Evolutionary conservation across 2,113 vertebrate genomes (phyloP).

Genomic region (Connochaetes taurinus): DNA sequence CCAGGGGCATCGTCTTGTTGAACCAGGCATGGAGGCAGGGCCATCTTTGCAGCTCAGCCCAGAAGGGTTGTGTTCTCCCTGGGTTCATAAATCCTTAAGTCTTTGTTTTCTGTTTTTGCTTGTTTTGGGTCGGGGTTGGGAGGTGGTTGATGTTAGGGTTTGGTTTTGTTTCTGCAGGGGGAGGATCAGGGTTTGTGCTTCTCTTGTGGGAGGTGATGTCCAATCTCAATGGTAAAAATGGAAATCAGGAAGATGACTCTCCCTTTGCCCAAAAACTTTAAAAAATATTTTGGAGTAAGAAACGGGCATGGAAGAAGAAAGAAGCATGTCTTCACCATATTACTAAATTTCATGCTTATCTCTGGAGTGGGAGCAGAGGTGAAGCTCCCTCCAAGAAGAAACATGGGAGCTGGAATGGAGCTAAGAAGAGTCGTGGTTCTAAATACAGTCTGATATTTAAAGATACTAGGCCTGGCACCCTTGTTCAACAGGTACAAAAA

Average conservation of each 20-base stretch:
- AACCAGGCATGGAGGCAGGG: constrained; percentile 72
- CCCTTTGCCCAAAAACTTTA: not conserved
- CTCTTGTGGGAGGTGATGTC: constrained; percentile 40
- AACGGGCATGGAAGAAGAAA: constrained; percentile 55
- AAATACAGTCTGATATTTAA: constrained; percentile 36
- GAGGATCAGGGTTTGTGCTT: not conserved
- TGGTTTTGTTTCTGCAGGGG: constrained; percentile 11
- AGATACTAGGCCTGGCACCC: not conserved
- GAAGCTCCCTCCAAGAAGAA: constrained; percentile 62
- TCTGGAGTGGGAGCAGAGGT: constrained; percentile 39
- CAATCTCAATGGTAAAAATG: constrained; percentile 35
- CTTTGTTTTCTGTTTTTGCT: constrained; percentile 63
- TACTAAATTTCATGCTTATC: constrained; percentile 44
- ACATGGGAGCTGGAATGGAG: constrained; percentile 47
- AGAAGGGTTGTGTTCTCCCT: constrained; percentile 55
- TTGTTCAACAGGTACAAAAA: constrained; percentile 47
- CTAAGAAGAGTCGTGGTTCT: constrained; percentile 36
- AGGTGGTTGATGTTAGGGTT: constrained; percentile 12
- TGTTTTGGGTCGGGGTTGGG: not conserved
- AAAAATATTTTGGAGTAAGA: constrained; percentile 50
- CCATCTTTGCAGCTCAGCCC: constrained; percentile 68
- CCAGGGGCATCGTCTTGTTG: constrained; percentile 54
- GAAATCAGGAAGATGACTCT: constrained; percentile 55
- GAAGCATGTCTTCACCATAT: not conserved
- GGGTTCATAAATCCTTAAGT: constrained; percentile 40